These are phyloP conservation scores for Cyprinodon variegatus DNA, from an alignment of 2,113 vertebrate genomes.

Conservation along the genomic window DNA sequence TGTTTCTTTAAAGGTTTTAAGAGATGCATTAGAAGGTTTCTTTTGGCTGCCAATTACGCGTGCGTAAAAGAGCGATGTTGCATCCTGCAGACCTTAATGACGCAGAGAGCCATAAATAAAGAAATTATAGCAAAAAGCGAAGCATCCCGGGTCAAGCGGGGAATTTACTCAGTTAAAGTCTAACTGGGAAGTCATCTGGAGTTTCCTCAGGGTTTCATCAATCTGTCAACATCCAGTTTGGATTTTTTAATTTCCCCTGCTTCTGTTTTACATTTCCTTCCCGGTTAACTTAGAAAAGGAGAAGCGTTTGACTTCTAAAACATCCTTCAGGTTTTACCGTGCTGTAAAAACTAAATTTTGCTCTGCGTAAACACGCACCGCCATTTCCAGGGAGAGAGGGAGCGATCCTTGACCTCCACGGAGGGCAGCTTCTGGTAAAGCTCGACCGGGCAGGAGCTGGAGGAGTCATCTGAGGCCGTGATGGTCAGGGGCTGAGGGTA, in stretches of 20 bases:
- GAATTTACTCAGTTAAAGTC: neutral
- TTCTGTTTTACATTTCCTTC: neutral
- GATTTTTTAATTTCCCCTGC: neutral
- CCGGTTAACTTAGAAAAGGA: neutral
- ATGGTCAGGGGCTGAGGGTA: no score
- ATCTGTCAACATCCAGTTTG: neutral
- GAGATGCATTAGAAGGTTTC: no score
- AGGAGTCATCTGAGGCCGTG: no score
- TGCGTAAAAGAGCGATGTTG: neutral
- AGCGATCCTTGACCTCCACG: rapidly evolving
- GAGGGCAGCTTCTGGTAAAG: no score
- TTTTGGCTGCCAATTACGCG: neutral
- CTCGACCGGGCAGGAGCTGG: neutral
- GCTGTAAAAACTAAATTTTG: no score
- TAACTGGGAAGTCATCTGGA: neutral
- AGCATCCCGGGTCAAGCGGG: neutral
- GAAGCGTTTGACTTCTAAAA: neutral
- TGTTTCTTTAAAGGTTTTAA: no score
- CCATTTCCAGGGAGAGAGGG: constrained; percentile 1
- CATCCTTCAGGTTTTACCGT: no score
- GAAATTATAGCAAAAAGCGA: neutral
- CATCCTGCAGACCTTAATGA: neutral
- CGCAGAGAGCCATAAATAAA: neutral
- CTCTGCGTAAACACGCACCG: neutral
- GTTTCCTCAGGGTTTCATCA: neutral